These are phyloP conservation scores for Callipepla squamata DNA, from an alignment of 2,113 vertebrate species.

Conservation along the genomic window DNA sequence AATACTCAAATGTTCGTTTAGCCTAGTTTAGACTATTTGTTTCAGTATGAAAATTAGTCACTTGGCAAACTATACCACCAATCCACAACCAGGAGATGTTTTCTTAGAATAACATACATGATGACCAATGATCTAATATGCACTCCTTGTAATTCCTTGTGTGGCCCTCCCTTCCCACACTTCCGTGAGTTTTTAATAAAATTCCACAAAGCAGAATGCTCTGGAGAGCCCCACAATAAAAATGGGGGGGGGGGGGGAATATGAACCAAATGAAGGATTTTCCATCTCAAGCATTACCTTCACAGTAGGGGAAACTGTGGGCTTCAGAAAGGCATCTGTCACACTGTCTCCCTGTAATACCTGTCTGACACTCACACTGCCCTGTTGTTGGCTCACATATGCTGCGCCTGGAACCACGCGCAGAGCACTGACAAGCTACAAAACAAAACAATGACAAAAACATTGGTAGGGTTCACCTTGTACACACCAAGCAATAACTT, in stretches of 20 bases:
- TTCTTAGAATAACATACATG: neutral
- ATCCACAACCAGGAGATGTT: neutral
- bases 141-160: neutral
- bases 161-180: neutral
- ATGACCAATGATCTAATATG: neutral
- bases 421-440: conserved; percentile 85
- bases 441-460: neutral
- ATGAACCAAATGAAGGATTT: neutral
- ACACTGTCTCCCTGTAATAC: conserved; percentile 81
- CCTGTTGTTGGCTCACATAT: conserved; percentile 78
- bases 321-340: conserved; percentile 80
- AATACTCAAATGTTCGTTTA: neutral
- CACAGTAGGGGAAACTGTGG: conserved; percentile 82
- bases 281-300: conserved; percentile 71
- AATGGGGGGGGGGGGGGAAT: fast-evolving
- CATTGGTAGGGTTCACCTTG: neutral
- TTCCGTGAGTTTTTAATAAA: neutral
- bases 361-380: conserved; percentile 82
- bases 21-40: neutral
- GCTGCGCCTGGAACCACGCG: conserved; percentile 74
- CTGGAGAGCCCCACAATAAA: neutral
- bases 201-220: neutral
- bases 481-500: neutral
- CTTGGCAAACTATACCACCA: neutral
- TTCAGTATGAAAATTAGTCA: neutral